Conservation (phyloP, 1,140 invertebrate species). For the Dreissena rostriformis region DNA sequence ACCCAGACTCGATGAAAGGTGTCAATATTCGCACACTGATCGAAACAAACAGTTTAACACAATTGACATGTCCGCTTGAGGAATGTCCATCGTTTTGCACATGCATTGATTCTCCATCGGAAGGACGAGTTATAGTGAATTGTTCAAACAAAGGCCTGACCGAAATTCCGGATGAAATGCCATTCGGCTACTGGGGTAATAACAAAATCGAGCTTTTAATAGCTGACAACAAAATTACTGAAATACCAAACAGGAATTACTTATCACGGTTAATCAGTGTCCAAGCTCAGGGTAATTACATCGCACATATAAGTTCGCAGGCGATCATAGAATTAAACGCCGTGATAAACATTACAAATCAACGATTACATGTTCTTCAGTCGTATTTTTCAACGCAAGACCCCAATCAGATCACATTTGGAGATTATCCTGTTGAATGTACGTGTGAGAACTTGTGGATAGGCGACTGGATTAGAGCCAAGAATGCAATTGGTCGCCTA, state of each 20-base stretch:
- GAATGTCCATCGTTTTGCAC: constrained; percentile 13
- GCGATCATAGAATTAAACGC: not conserved
- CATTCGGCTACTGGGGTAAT: constrained; percentile 14
- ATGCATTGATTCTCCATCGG: constrained; percentile 20
- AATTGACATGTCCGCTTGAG: constrained; percentile 23
- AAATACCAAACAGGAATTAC: constrained; percentile 11
- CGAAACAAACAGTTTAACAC: not conserved
- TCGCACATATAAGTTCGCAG: not conserved
- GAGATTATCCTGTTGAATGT: constrained; percentile 23
- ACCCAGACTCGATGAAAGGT: constrained; percentile 24
- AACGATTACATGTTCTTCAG: not conserved
- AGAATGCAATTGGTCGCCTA: not conserved
- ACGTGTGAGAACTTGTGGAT: constrained; percentile 35
- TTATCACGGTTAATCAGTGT: constrained; percentile 13
- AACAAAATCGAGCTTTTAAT: constrained; percentile 31
- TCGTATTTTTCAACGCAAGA: not conserved
- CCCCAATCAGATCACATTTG: constrained; percentile 8
- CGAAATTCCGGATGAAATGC: constrained; percentile 17
- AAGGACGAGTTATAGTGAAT: constrained; percentile 15
- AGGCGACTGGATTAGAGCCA: constrained; percentile 26
- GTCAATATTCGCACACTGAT: not conserved
- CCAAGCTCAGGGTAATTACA: constrained; percentile 2
- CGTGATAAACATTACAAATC: not conserved
- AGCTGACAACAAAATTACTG: constrained; percentile 14
- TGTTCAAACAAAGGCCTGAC: constrained; percentile 21